Evolutionary conservation across 1,140 invertebrate genomes (phyloP).

Genomic region (Manduca sexta): DNA sequence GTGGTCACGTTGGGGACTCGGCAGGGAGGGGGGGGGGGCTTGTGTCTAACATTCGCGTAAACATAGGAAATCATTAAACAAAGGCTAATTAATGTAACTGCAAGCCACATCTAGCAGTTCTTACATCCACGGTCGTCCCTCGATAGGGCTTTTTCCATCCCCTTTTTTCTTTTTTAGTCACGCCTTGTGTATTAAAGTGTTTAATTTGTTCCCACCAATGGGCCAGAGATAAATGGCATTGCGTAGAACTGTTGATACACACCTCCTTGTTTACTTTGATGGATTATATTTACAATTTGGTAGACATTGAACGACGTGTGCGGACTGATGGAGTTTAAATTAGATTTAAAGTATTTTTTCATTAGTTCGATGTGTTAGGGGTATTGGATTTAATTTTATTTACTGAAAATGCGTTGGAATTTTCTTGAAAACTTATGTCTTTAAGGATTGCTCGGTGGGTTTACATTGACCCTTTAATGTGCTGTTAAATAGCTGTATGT

Average conservation of each 20-base stretch:
- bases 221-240: conserved; percentile 45
- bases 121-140: conserved; percentile 10
- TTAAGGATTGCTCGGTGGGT: too few relatives aligned
- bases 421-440: too few relatives aligned
- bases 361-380: too few relatives aligned
- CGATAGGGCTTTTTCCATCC: conserved; percentile 38
- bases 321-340: conserved; percentile 25
- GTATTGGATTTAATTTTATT: background rate
- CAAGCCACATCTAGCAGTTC: conserved; percentile 18
- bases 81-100: too few relatives aligned
- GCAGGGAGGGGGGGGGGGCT: too few relatives aligned
- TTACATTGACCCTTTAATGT: too few relatives aligned
- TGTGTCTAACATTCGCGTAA: too few relatives aligned
- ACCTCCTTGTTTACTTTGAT: conserved; percentile 33
- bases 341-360: too few relatives aligned
- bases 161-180: conserved; percentile 54
- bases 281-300: conserved; percentile 28
- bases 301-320: conserved; percentile 29
- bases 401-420: background rate
- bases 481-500: too few relatives aligned
- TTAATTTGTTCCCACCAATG: conserved; percentile 63
- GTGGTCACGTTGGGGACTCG: too few relatives aligned
- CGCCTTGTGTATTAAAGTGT: conserved; percentile 65
- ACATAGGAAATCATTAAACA: too few relatives aligned
- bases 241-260: conserved; percentile 25